These are phyloP conservation scores for Rhabdophis nuchalis DNA, from an alignment of 2,797 vertebrate genomes.

Conservation along the genomic window DNA sequence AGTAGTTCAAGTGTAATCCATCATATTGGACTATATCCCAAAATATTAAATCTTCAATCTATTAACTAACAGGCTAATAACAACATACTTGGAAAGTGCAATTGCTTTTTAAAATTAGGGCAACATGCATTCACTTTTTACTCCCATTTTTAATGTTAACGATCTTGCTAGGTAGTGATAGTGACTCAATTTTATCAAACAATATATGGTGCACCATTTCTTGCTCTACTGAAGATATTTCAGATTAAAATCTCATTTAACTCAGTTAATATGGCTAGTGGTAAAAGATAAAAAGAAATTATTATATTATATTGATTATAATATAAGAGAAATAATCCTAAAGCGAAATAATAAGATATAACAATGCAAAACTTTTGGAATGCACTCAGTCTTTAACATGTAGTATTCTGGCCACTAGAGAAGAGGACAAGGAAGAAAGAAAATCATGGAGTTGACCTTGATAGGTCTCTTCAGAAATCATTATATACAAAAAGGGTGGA, in stretches of 20 bases:
- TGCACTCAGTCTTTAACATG: no score
- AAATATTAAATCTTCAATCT: not conserved
- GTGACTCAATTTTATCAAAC: not conserved
- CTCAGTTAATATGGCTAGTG: not conserved
- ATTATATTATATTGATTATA: not conserved
- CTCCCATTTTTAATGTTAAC: not conserved
- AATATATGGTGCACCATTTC: not conserved
- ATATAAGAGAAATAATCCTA: not conserved
- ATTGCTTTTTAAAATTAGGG: not conserved
- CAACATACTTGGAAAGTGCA: not conserved
- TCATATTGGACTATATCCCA: not conserved
- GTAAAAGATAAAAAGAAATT: not conserved
- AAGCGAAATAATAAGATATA: no score
- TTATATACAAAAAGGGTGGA: no score
- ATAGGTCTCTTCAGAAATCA: no score
- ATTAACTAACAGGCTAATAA: not conserved
- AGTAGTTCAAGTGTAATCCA: not conserved
- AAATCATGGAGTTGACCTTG: not conserved
- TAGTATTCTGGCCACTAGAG: not conserved
- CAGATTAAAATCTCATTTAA: not conserved
- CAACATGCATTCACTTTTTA: not conserved
- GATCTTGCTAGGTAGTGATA: not conserved
- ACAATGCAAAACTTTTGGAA: not conserved
- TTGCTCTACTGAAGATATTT: not conserved
- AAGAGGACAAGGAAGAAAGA: not conserved